Percentiles rank a stretch among this genome's conserved stretches.
Evolutionary conservation across 2,888 invertebrate species (phyloP).

Genomic region (Bombylius discolor): DNA sequence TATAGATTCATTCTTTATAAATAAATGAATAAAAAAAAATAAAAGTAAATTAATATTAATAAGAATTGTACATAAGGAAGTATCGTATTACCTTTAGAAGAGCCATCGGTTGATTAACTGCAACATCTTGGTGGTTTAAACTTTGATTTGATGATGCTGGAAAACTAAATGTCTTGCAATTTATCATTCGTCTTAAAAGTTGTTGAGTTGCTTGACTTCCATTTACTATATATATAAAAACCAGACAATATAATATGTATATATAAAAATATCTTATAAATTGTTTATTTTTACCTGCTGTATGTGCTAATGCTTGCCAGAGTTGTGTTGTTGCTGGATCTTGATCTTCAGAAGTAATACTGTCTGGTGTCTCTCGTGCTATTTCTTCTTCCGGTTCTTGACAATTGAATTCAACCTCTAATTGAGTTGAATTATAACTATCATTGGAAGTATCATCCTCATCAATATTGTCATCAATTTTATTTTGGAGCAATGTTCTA

Average conservation of each 20-base stretch:
- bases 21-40: too few relatives aligned
- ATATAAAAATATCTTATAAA: not conserved
- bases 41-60: too few relatives aligned
- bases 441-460: conserved; percentile 20
- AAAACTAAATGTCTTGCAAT: conserved; percentile 59
- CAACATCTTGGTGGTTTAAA: conserved; percentile 17
- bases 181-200: conserved; percentile 59
- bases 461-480: conserved; percentile 5
- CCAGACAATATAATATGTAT: conserved; percentile 1
- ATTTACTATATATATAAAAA: conserved; percentile 36
- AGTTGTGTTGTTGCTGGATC: conserved; percentile 36
- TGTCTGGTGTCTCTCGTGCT: conserved; percentile 26
- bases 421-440: conserved; percentile 57
- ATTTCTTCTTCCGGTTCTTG: conserved; percentile 23
- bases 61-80: too few relatives aligned
- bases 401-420: conserved; percentile 54
- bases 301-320: conserved; percentile 37
- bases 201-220: conserved; percentile 66
- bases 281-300: conserved; percentile 26
- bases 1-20: conserved; percentile 13
- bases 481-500: not conserved
- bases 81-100: conserved; percentile 28
- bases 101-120: conserved; percentile 32
- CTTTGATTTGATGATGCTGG: conserved; percentile 42
- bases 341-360: conserved; percentile 33